Conservation (phyloP, 2,113 vertebrate genomes). For the Eptesicus fuscus region DNA sequence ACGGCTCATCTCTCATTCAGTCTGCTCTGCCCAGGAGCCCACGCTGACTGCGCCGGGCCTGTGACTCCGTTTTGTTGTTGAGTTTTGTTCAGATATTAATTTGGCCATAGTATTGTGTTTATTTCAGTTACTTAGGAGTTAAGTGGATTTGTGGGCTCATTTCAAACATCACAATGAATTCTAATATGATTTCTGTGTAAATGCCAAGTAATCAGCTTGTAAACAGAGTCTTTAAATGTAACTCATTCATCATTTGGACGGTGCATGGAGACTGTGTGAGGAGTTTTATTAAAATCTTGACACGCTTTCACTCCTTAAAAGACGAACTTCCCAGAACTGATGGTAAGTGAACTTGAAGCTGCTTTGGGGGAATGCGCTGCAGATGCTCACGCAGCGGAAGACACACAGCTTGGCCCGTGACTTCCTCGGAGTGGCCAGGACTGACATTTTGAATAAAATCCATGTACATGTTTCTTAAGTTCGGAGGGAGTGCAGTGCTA, state of each 20-base stretch:
- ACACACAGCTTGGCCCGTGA: neutral
- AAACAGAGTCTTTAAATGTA: neutral
- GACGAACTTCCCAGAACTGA: neutral
- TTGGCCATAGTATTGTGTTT: neutral
- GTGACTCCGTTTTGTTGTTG: neutral
- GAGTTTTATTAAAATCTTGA: neutral
- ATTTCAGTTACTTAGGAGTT: neutral
- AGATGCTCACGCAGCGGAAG: neutral
- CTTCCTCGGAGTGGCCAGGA: neutral
- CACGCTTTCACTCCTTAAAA: neutral
- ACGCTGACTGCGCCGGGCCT: neutral
- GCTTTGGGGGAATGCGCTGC: neutral
- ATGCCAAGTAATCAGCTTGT: neutral
- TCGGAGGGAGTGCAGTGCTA: neutral
- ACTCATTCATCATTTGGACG: neutral
- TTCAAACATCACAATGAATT: neutral
- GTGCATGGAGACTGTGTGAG: neutral
- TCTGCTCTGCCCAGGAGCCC: neutral
- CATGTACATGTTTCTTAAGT: rapidly evolving
- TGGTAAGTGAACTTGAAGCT: neutral
- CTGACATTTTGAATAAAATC: neutral
- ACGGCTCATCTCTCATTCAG: neutral
- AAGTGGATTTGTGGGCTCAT: neutral
- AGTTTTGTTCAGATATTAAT: neutral
- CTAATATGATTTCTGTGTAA: neutral